Percentiles rank a stretch among this genome's conserved stretches.
phyloP scores from a whole-genome alignment of 2,888 invertebrate genomes.

The Anagyrus pseudococci region DNA sequence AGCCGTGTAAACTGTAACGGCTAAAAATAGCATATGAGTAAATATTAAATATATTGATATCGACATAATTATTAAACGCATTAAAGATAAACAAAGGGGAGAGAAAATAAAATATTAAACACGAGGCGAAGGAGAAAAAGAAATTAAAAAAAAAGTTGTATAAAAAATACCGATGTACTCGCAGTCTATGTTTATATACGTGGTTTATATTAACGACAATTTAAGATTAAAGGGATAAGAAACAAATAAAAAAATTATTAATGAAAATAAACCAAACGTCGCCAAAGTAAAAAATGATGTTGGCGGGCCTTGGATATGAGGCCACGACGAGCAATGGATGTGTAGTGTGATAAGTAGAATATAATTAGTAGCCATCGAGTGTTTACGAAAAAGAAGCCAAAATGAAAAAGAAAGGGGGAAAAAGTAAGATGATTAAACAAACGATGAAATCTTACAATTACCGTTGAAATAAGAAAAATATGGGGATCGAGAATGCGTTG shows the following conservation, averaged over 20 bases:
- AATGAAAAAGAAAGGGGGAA: no score
- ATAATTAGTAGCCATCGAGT: conserved; percentile 31
- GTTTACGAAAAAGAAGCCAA: conserved; percentile 25
- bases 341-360: conserved; percentile 46
- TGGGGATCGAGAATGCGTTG: no score
- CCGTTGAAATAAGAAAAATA: no score
- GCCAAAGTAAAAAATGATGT: conserved; percentile 41
- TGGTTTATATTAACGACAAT: conserved; percentile 58
- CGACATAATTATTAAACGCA: conserved; percentile 18
- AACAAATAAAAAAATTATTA: conserved; percentile 36
- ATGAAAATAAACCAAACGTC: conserved; percentile 4
- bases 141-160: conserved; percentile 48
- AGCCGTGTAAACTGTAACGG: no score
- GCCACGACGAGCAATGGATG: conserved; percentile 48
- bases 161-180: conserved; percentile 58
- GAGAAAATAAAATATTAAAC: conserved; percentile 8
- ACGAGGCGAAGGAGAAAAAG: conserved; percentile 24
- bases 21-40: background rate
- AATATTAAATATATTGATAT: conserved; percentile 10
- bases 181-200: conserved; percentile 61
- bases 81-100: no score
- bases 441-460: no score
- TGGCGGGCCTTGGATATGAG: no score
- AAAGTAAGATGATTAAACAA: no score
- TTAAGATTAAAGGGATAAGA: background rate